Evolutionary conservation across 2,888 invertebrate species (phyloP).

Genomic region (Papilio protenor): DNA sequence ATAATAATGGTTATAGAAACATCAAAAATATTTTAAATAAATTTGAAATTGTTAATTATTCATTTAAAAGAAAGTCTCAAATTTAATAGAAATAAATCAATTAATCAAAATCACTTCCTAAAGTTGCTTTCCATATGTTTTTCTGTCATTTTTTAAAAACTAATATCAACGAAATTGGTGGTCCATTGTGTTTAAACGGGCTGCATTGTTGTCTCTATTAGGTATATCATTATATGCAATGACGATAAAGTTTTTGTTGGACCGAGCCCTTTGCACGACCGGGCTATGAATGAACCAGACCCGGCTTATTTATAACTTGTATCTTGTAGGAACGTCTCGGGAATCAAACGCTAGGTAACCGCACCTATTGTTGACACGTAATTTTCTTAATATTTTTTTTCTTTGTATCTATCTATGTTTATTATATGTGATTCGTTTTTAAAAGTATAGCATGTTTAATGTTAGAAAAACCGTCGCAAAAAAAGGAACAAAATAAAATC

Average conservation of each 20-base stretch:
- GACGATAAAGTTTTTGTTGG: slow-evolving; percentile 29
- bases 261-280: slow-evolving; percentile 14
- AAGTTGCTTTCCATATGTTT: background rate
- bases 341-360: slow-evolving; percentile 21
- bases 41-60: background rate
- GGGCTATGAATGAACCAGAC: slow-evolving; percentile 39
- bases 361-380: slow-evolving; percentile 2
- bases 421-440: too few relatives aligned
- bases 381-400: background rate
- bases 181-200: slow-evolving; percentile 16
- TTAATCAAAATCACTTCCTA: background rate
- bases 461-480: too few relatives aligned
- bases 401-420: too few relatives aligned
- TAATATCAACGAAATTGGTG: slow-evolving; percentile 14
- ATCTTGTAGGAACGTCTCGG: slow-evolving; percentile 3
- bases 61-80: too few relatives aligned
- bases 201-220: slow-evolving; percentile 20
- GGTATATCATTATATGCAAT: slow-evolving; percentile 28
- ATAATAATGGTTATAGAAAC: too few relatives aligned
- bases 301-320: slow-evolving; percentile 44
- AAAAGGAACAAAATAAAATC: too few relatives aligned
- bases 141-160: slow-evolving; percentile 3
- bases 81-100: background rate
- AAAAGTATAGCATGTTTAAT: too few relatives aligned
- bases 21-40: too few relatives aligned